Evolutionary conservation across 2,113 vertebrate genomes (phyloP).

Genomic region (Physeter macrocephalus): DNA sequence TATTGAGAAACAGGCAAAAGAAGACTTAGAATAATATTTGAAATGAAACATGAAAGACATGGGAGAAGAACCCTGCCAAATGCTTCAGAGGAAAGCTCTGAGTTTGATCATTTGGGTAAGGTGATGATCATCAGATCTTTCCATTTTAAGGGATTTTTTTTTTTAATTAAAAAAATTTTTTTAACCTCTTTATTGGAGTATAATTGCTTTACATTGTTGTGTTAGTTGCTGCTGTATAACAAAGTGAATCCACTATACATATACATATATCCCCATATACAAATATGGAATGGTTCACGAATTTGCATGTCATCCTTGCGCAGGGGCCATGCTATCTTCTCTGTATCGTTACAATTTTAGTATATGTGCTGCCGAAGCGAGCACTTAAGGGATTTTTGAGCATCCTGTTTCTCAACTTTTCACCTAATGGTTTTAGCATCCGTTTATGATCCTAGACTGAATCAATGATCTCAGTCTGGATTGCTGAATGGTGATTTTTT

Average conservation of each 20-base stretch:
- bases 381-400: not conserved
- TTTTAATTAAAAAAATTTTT: too few species aligned
- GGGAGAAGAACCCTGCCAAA: not conserved
- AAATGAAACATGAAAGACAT: not conserved
- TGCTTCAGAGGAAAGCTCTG: not conserved
- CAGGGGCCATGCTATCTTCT: too few species aligned
- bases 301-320: accelerated
- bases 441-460: not conserved
- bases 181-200: too few species aligned
- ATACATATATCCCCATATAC: too few species aligned
- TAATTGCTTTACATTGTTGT: too few species aligned
- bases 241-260: too few species aligned
- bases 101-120: not conserved
- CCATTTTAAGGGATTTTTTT: not conserved
- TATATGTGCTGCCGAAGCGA: too few species aligned
- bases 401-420: not conserved
- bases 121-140: not conserved
- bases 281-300: too few species aligned
- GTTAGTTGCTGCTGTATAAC: too few species aligned
- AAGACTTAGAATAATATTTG: not conserved
- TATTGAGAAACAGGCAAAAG: not conserved
- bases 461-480: not conserved
- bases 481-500: not conserved
- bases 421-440: not conserved
- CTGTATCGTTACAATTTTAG: too few species aligned